phyloP scores from a whole-genome alignment of 2,113 vertebrate genomes.

The Rhabdornis inornatus region DNA sequence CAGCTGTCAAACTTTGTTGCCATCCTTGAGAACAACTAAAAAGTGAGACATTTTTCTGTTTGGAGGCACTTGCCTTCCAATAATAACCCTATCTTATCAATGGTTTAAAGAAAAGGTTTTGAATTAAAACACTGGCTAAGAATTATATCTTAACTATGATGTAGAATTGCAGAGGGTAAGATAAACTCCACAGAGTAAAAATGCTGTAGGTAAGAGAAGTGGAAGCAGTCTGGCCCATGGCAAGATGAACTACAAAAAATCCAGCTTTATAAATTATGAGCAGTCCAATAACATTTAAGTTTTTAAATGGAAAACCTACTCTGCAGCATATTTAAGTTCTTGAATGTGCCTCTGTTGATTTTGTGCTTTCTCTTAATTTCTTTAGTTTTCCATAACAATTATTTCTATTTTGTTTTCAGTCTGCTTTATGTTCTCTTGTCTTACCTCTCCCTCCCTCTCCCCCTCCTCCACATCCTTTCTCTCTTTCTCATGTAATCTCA shows the following conservation, averaged over 20 bases:
- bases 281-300: background rate
- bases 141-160: background rate
- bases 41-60: background rate
- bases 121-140: background rate
- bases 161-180: background rate
- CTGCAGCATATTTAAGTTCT: background rate
- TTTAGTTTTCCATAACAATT: slow-evolving; percentile 32
- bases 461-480: slow-evolving; percentile 7
- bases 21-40: background rate
- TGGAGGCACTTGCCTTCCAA: background rate
- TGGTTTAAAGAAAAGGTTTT: background rate
- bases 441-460: background rate
- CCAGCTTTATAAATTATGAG: background rate
- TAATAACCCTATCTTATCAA: background rate
- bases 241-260: background rate
- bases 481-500: slow-evolving; percentile 43
- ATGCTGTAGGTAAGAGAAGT: background rate
- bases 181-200: background rate
- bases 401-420: slow-evolving; percentile 41
- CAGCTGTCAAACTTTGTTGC: background rate
- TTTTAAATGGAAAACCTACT: background rate
- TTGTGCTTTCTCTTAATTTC: background rate
- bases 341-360: background rate
- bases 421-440: slow-evolving; percentile 19
- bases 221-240: background rate